A percentile compares a stretch with the other conserved stretches of the same genome.
phyloP scores from a whole-genome alignment of 2,797 vertebrate genomes.

The Urocyon cinereoargenteus region DNA sequence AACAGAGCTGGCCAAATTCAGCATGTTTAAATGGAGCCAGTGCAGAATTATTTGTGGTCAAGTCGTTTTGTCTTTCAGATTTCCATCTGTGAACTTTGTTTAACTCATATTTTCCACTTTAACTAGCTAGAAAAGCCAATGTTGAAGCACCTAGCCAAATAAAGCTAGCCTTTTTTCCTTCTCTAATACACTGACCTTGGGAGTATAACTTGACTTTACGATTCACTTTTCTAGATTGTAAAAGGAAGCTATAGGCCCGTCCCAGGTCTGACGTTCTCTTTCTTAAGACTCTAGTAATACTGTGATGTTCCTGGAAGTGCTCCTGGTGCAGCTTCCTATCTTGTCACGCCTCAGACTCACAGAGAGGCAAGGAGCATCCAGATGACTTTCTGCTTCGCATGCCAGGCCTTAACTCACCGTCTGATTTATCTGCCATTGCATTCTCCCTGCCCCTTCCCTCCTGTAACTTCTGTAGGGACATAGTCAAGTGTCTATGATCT shows the following conservation, averaged over 20 bases:
- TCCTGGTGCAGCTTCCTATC: not conserved
- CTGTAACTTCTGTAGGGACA: not conserved
- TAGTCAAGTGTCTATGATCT: not conserved
- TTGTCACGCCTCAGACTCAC: not conserved
- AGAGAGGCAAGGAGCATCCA: not conserved
- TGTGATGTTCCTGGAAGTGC: not conserved
- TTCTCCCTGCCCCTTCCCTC: not conserved
- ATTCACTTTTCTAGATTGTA: not conserved
- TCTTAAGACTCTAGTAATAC: not conserved
- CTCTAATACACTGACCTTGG: not conserved
- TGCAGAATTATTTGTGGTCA: not conserved
- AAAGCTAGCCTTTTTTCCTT: not conserved
- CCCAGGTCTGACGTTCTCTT: not conserved
- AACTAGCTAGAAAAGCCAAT: not conserved
- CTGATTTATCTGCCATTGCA: not conserved
- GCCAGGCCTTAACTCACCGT: not conserved
- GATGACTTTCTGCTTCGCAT: not conserved
- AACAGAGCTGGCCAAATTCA: not conserved
- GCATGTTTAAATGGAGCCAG: not conserved
- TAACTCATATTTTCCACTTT: not conserved
- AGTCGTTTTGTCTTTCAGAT: conserved; percentile 3
- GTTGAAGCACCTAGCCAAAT: not conserved
- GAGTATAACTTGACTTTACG: not conserved
- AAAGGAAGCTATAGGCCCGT: not conserved
- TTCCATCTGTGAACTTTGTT: not conserved